phyloP scores from a whole-genome alignment of 2,888 invertebrate genomes.

The Epirrhoe alternata region DNA sequence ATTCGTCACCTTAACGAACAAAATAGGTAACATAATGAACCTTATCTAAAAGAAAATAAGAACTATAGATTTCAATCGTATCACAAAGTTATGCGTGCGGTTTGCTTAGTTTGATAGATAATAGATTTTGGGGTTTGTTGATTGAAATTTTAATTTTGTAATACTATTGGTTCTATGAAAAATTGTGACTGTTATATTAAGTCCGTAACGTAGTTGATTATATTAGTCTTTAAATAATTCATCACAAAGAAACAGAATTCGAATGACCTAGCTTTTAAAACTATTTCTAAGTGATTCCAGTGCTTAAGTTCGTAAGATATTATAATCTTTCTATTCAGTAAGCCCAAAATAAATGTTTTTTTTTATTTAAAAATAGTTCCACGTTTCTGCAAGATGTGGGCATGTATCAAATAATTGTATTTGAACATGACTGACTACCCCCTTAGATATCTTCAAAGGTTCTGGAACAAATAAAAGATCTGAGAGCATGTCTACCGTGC shows the following conservation, averaged over 20 bases:
- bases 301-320: too few relatives aligned
- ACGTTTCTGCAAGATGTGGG: too few relatives aligned
- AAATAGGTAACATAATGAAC: constrained; percentile 45
- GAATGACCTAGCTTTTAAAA: too few relatives aligned
- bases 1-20: constrained; percentile 75
- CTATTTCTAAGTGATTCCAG: too few relatives aligned
- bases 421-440: too few relatives aligned
- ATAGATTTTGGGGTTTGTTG: constrained; percentile 16
- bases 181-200: neutral
- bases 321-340: too few relatives aligned
- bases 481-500: too few relatives aligned
- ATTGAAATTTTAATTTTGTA: constrained; percentile 35
- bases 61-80: constrained; percentile 25
- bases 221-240: neutral
- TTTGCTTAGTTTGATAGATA: constrained; percentile 19
- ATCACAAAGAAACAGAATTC: too few relatives aligned
- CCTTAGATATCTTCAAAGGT: too few relatives aligned
- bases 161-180: neutral
- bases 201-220: neutral
- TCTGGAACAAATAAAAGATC: neutral
- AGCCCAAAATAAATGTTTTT: too few relatives aligned
- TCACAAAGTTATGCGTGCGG: constrained; percentile 24
- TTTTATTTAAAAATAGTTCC: too few relatives aligned
- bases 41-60: constrained; percentile 42
- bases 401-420: too few relatives aligned